Evolutionary conservation across 35 echinoderm and acorn worm species (phyloP).

Genomic region (Diadema setosum): DNA sequence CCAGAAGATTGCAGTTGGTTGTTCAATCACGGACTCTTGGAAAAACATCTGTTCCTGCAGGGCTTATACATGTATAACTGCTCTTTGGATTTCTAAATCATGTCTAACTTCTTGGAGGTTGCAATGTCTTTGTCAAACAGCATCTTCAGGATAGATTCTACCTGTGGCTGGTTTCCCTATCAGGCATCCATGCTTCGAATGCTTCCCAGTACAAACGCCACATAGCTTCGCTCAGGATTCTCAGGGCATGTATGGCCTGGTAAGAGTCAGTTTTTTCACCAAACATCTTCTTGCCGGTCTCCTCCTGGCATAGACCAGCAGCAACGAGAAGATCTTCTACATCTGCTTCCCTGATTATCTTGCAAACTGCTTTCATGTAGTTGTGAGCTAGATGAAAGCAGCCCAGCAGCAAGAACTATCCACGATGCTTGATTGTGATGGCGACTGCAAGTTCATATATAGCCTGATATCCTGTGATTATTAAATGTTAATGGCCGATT

Average conservation of each 20-base stretch:
- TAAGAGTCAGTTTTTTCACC: constrained; percentile 31
- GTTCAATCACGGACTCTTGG: not conserved
- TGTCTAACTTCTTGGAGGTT: not conserved
- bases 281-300: constrained; percentile 42
- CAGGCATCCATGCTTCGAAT: constrained; percentile 3
- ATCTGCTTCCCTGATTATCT: constrained; percentile 27
- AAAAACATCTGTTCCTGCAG: not conserved
- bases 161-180: not conserved
- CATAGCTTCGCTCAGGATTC: constrained; percentile 51
- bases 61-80: not conserved
- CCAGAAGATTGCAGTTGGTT: constrained; percentile 20
- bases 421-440: not conserved
- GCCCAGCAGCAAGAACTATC: not conserved
- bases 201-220: constrained; percentile 12
- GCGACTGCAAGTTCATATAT: not conserved
- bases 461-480: not conserved
- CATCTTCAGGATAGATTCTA: not conserved
- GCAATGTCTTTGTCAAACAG: not conserved
- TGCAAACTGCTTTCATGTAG: constrained; percentile 38
- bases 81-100: not conserved
- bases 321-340: constrained; percentile 39
- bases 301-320: constrained; percentile 32
- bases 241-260: constrained; percentile 39
- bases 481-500: not conserved
- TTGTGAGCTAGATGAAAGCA: constrained; percentile 43